phyloP scores from a whole-genome alignment of 2,797 vertebrate species.

The Diceros bicornis region DNA sequence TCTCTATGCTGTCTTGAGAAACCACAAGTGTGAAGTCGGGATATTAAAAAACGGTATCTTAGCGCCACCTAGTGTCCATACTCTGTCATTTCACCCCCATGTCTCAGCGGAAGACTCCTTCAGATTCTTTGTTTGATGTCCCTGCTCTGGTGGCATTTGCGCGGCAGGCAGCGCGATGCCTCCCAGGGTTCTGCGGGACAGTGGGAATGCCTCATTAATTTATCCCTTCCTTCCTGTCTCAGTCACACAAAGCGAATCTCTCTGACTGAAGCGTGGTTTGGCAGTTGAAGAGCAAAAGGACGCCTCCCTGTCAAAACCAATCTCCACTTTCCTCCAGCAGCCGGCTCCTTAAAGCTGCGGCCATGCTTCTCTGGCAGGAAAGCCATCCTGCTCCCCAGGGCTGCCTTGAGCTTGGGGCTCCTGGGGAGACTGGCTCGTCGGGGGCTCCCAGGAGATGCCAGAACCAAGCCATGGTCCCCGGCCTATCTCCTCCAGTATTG shows the following conservation, averaged over 20 bases:
- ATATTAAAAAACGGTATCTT: constrained; percentile 79
- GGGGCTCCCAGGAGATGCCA: not conserved
- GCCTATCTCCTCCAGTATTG: accelerated
- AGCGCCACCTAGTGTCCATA: constrained; percentile 88
- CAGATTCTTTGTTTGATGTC: constrained; percentile 54
- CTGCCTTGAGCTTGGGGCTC: not conserved
- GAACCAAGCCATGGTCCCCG: accelerated
- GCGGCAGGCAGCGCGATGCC: not conserved
- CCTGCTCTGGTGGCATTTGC: constrained; percentile 15
- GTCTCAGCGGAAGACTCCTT: not conserved
- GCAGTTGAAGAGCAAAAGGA: constrained; percentile 37
- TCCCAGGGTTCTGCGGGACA: not conserved
- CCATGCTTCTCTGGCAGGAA: accelerated
- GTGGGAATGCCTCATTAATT: constrained; percentile 52
- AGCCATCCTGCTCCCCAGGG: not conserved
- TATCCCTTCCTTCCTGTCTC: constrained; percentile 11
- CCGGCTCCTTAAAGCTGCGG: not conserved
- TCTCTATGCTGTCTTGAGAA: constrained; percentile 49
- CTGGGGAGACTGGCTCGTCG: not conserved
- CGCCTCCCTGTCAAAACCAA: not conserved
- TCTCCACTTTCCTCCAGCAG: not conserved
- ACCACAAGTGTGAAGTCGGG: not conserved
- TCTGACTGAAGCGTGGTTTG: not conserved
- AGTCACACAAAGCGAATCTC: not conserved
- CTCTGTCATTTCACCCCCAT: accelerated